Evolutionary conservation across 2,888 invertebrate genomes (phyloP), one percentile per base, ranked within the genome.

Genomic region (Andrena trimmerana): DNA sequence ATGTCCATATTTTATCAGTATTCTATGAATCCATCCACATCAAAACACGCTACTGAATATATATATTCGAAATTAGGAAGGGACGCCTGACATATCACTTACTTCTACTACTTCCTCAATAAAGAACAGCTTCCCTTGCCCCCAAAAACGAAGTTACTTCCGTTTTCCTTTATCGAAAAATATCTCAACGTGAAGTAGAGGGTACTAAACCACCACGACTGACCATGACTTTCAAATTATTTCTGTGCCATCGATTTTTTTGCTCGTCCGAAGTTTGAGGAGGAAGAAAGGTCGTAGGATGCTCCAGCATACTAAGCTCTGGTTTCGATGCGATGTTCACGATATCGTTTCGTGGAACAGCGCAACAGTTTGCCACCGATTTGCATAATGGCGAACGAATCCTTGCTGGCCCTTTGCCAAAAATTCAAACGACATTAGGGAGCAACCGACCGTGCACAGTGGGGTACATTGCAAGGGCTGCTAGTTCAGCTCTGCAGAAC

Each of bases 281-380:
- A n/a, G 27, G 13, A 27, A 48, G 16, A 42, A 20, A 3, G 50
- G n/a, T 0, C 7, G 13, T 6, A 27, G 27, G n/a, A 60, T 52
- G 59, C n/a, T 66, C 60, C 10, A 52, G 42, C 13, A 24, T 20
- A 66, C 7, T 20, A 10, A n/a, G 31, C n/a, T 20, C 24, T 52
- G 50, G 50, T 24, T 67, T 52, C 52, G 36, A 74, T 16, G n/a
- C 27, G 16, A 42, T 62, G 62, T 16, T 13, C 6, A 10, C 24
- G 27, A 54, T 52, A 63, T 72, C 57, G 36, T 72, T 33, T 36
- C 31, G 52, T 27, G 63, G 8, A 48, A 31, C 36, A 20, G 57
- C 36, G 81, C 85, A 85, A 87, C 80, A 86, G 80, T 86, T 86
- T 72, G 79, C 75, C 24, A 80, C 78, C 62, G 75, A 85, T 87